Evolutionary conservation across 1,140 invertebrate genomes (phyloP).

Genomic region (Caenorhabditis brenneri): DNA sequence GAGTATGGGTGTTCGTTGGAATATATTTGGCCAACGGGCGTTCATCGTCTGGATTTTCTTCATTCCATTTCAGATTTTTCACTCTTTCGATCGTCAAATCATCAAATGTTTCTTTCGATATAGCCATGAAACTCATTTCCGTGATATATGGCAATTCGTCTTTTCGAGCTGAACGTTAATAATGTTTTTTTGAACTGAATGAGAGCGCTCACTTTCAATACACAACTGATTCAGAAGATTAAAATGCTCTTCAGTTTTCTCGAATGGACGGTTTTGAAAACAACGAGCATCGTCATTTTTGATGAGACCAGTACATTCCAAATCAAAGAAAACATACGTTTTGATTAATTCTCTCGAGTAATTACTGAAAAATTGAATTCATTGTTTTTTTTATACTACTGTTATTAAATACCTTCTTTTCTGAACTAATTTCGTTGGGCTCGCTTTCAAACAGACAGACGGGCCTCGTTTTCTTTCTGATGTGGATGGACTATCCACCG

Average conservation of each 20-base stretch:
- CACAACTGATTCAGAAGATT: background rate
- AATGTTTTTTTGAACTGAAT: background rate
- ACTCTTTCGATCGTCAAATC: background rate
- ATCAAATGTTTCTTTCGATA: constrained; percentile 45
- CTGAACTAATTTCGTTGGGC: constrained; percentile 1
- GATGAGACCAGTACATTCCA: constrained; percentile 58
- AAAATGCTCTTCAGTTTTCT: constrained; percentile 10
- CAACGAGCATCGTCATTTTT: constrained; percentile 47
- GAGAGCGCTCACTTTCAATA: constrained; percentile 34
- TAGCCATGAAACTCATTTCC: constrained; percentile 56
- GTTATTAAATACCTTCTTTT: background rate
- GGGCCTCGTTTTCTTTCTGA: background rate
- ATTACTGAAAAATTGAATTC: background rate
- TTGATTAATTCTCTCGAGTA: constrained; percentile 21
- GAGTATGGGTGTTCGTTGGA: constrained; percentile 43
- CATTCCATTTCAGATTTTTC: constrained; percentile 15
- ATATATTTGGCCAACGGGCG: background rate
- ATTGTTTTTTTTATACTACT: too few species aligned
- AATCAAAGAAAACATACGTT: constrained; percentile 58
- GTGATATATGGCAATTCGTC: constrained; percentile 57
- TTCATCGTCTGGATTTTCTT: background rate
- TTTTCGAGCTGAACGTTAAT: background rate
- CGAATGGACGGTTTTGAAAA: background rate
- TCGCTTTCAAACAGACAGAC: background rate
- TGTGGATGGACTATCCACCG: background rate